Evolutionary conservation across 2,797 vertebrate species (phyloP).

Genomic region (Holocentrus rufus): DNA sequence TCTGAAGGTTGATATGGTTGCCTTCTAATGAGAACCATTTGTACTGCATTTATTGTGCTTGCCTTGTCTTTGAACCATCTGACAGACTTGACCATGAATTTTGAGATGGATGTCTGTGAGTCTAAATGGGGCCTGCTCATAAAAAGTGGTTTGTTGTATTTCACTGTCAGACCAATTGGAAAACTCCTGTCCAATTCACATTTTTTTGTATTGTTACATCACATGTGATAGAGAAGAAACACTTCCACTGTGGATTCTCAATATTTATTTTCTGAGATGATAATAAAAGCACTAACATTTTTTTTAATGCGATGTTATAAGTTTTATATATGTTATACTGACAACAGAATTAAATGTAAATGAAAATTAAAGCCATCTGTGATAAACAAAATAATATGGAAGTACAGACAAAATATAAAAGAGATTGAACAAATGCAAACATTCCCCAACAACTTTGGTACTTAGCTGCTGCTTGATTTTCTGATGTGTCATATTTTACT

Average conservation of each 20-base stretch:
- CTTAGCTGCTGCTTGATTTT: slow-evolving; percentile 54
- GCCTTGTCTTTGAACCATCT: background rate
- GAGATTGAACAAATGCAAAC: slow-evolving; percentile 36
- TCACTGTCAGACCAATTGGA: background rate
- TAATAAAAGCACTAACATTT: slow-evolving; percentile 25
- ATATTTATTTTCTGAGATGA: slow-evolving; percentile 45
- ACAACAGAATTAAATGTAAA: slow-evolving; percentile 20
- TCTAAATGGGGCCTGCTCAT: background rate
- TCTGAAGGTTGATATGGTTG: background rate
- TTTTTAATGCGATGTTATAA: slow-evolving; percentile 29
- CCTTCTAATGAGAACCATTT: background rate
- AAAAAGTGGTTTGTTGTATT: background rate
- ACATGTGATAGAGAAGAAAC: background rate
- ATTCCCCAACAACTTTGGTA: slow-evolving; percentile 53
- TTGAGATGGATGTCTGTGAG: background rate
- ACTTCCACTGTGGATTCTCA: slow-evolving; percentile 1
- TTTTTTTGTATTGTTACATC: background rate
- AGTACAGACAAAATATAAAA: slow-evolving; percentile 31
- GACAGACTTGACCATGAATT: background rate
- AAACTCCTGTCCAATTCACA: background rate
- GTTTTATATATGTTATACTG: slow-evolving; percentile 19
- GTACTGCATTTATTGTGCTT: background rate
- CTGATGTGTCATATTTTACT: slow-evolving; percentile 10
- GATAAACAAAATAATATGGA: slow-evolving; percentile 9
- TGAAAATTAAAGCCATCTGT: slow-evolving; percentile 8